Percentiles rank a stretch among this genome's conserved stretches.
Conservation (phyloP, 2,797 vertebrate genomes). For the Rhinella marina region DNA sequence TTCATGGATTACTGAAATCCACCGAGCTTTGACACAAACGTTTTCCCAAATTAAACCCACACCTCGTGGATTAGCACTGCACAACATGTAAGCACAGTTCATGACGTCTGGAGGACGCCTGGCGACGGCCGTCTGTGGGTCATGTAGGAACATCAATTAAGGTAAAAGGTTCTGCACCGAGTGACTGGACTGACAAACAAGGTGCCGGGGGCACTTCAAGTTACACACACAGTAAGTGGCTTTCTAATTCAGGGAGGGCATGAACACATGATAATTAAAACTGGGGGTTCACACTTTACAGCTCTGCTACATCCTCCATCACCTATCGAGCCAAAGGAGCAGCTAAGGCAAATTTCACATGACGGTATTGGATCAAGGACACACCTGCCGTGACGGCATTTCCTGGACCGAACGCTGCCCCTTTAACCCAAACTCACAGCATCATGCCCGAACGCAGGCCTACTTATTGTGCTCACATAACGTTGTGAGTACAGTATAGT, state of each 20-base stretch:
- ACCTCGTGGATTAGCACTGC: slow-evolving; percentile 69
- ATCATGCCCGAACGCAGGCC: too few species aligned
- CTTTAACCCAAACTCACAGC: too few species aligned
- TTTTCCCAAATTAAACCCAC: slow-evolving; percentile 70
- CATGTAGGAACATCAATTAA: background rate
- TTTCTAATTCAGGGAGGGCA: background rate
- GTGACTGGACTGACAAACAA: slow-evolving; percentile 1
- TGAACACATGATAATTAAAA: background rate
- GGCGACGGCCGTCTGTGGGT: background rate
- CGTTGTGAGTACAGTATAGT: too few species aligned
- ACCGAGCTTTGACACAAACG: slow-evolving; percentile 72
- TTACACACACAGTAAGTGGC: background rate
- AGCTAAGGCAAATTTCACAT: background rate
- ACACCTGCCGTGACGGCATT: too few species aligned
- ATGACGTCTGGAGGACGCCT: slow-evolving; percentile 67
- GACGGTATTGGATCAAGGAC: too few species aligned
- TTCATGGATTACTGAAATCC: slow-evolving; percentile 71
- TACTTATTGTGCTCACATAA: too few species aligned
- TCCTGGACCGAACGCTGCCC: too few species aligned
- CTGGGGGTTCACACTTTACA: background rate
- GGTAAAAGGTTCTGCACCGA: background rate
- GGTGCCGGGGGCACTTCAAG: background rate
- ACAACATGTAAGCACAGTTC: slow-evolving; percentile 68
- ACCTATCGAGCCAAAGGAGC: background rate
- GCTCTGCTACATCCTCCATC: background rate